Evolutionary conservation across 2,113 vertebrate genomes (phyloP).

Genomic region (Dermatemys mawii): DNA sequence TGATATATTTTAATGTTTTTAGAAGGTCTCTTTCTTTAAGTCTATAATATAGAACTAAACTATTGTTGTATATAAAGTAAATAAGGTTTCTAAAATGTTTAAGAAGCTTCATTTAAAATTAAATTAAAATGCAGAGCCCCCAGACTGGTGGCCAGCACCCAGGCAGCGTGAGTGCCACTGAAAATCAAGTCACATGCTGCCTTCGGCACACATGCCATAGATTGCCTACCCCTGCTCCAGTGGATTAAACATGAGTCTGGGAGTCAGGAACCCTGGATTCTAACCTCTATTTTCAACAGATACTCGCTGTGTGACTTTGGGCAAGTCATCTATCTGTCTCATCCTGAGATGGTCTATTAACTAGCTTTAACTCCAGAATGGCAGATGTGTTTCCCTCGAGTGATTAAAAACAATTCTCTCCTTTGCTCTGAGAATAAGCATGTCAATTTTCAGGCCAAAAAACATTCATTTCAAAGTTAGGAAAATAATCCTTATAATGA

Average conservation of each 20-base stretch:
- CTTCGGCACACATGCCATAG: too few species aligned
- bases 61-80: too few species aligned
- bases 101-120: too few species aligned
- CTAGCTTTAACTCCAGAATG: background rate
- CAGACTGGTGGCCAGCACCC: too few species aligned
- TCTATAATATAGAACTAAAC: too few species aligned
- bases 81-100: too few species aligned
- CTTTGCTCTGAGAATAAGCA: background rate
- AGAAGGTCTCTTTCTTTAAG: too few species aligned
- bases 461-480: background rate
- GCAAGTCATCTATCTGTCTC: background rate
- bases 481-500: background rate
- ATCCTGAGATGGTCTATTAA: background rate
- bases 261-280: background rate
- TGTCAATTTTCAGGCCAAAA: background rate
- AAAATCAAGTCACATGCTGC: too few species aligned
- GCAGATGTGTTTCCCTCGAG: background rate
- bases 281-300: background rate
- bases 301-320: background rate
- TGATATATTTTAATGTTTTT: too few species aligned
- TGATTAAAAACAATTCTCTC: background rate
- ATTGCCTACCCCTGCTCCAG: too few species aligned
- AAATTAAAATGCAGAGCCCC: too few species aligned
- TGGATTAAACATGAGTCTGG: background rate
- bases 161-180: too few species aligned